Percentiles rank a stretch among this genome's conserved stretches.
These are phyloP conservation scores for Cheilosia urbana DNA, from an alignment of 2,888 invertebrate genomes.

Conservation along the genomic window DNA sequence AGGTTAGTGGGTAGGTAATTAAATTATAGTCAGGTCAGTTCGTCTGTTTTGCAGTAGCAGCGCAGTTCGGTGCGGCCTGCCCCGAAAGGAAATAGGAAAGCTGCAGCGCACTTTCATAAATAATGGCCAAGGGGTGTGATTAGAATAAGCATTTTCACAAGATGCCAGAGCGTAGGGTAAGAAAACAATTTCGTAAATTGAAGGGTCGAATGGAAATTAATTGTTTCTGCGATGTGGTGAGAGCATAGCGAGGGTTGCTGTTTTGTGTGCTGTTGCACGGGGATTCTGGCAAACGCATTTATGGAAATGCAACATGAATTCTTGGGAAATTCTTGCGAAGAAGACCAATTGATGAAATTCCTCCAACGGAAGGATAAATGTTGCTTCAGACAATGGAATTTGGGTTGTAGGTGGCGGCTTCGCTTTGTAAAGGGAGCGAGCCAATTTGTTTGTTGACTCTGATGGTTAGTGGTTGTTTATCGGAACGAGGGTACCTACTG, in stretches of 20 bases:
- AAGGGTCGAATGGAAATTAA: constrained; percentile 50
- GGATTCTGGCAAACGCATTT: neutral
- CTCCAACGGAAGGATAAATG: too few species aligned
- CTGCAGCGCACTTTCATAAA: neutral
- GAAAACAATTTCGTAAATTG: constrained; percentile 50
- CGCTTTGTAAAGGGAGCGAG: too few species aligned
- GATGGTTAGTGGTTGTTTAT: too few species aligned
- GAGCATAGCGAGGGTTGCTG: neutral
- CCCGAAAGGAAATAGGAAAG: neutral
- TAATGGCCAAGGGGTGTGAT: constrained; percentile 9
- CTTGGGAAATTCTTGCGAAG: neutral
- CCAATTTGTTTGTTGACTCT: too few species aligned
- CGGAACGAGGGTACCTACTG: too few species aligned
- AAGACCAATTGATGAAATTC: too few species aligned
- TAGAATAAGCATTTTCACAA: constrained; percentile 35
- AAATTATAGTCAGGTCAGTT: constrained; percentile 42
- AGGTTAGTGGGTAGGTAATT: constrained; percentile 49
- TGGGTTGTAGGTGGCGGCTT: too few species aligned
- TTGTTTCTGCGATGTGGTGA: constrained; percentile 21
- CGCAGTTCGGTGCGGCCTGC: neutral
- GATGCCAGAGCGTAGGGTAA: neutral
- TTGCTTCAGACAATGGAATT: too few species aligned
- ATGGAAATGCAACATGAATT: constrained; percentile 9
- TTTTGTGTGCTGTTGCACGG: neutral
- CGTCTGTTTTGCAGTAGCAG: constrained; percentile 16